Conservation (phyloP, 2,888 invertebrate species). For the Poecilobothrus nobilitatus region DNA sequence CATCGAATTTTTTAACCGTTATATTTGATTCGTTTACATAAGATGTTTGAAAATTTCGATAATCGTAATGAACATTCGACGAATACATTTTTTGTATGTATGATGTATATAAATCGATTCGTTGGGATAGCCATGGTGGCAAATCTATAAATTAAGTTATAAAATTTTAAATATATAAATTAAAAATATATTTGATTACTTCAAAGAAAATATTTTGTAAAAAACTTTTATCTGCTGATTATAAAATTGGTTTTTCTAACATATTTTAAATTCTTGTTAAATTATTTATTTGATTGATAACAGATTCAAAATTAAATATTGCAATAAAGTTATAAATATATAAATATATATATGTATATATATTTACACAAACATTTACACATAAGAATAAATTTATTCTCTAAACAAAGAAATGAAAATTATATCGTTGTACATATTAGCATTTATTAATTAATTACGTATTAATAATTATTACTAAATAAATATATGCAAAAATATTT, state of each 20-base stretch:
- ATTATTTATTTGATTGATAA: no score
- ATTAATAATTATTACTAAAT: no score
- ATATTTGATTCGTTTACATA: constrained; percentile 24
- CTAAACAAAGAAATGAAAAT: no score
- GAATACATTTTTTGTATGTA: constrained; percentile 7
- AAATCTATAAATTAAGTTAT: constrained; percentile 27
- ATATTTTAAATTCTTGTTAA: no score
- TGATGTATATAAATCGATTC: constrained; percentile 28
- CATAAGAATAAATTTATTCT: no score
- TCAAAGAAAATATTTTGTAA: neutral
- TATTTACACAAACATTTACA: neutral
- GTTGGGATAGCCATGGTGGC: constrained; percentile 30
- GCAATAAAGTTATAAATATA: no score
- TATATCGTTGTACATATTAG: no score
- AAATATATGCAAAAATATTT: no score
- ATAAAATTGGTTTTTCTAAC: neutral
- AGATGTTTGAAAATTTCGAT: constrained; percentile 27
- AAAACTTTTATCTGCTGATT: neutral
- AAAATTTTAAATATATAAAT: neutral
- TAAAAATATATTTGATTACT: neutral
- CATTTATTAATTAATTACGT: no score
- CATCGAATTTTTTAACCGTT: constrained; percentile 18
- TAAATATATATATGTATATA: neutral
- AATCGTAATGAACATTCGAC: constrained; percentile 26
- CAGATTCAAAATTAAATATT: no score